Evolutionary conservation across 1,140 invertebrate genomes (phyloP), one percentile per base, ranked within the genome.

Genomic region (Lasaia peninsularis): DNA sequence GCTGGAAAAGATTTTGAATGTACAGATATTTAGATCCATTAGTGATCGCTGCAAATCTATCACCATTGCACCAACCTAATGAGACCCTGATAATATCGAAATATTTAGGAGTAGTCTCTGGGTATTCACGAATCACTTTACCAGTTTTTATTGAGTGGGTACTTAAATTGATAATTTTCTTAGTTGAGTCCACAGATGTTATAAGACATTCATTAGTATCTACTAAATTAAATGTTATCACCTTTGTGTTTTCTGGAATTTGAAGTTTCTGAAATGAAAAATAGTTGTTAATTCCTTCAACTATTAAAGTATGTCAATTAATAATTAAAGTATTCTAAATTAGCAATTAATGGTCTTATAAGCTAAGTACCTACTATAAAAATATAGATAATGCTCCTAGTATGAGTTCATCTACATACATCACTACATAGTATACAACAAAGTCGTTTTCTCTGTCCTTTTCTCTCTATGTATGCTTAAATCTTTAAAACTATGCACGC

Each of bases 261-360:
- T 75, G 56, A 7, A 90, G 67, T 62, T 77, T 75, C 88, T 88
- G 69, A 50, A 86, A n/a, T n/a, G n/a, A n/a, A n/a, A n/a, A n/a
- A n/a, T n/a, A n/a, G n/a, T n/a, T n/a, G n/a, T n/a, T n/a, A n/a
- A n/a, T n/a, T n/a, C n/a, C n/a, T n/a, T n/a, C n/a, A n/a, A n/a
- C n/a, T n/a, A n/a, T n/a, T n/a, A n/a, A n/a, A n/a, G n/a, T n/a
- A n/a, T n/a, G n/a, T n/a, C n/a, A n/a, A n/a, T n/a, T n/a, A n/a
- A n/a, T n/a, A n/a, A n/a, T n/a, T n/a, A n/a, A n/a, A n/a, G n/a
- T n/a, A n/a, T n/a, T n/a, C n/a, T n/a, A n/a, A n/a, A n/a, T n/a
- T n/a, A n/a, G n/a, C n/a, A n/a, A n/a, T n/a, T n/a, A n/a, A n/a
- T n/a, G n/a, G n/a, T n/a, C n/a, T n/a, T n/a, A n/a, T n/a, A n/a